A percentile compares a stretch with the other conserved stretches of the same genome.
phyloP scores from a whole-genome alignment of 2,797 vertebrate species.

The Anolis apletophallus region DNA sequence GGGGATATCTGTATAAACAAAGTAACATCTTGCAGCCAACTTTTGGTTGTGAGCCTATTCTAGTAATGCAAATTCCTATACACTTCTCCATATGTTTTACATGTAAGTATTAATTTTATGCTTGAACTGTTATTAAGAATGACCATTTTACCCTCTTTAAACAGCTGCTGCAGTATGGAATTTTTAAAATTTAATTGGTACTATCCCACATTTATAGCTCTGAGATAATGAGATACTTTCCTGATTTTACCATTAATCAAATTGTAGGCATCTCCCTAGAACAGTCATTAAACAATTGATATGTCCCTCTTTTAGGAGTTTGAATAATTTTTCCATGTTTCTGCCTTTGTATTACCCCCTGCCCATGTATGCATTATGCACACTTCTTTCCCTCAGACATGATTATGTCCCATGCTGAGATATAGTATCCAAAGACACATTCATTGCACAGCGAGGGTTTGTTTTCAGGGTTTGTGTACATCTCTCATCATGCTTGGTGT shows the following conservation, averaged over 20 bases:
- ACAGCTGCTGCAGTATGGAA: neutral
- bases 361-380: neutral
- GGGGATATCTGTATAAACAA: constrained; percentile 2
- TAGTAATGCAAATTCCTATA: constrained; percentile 14
- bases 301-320: neutral
- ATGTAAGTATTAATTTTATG: neutral
- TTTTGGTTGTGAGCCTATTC: constrained; percentile 24
- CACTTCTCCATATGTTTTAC: constrained; percentile 10
- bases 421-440: neutral
- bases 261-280: neutral
- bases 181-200: neutral
- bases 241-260: neutral
- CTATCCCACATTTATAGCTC: neutral
- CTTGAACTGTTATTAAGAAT: constrained; percentile 12
- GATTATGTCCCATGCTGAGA: neutral
- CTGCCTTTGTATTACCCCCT: neutral
- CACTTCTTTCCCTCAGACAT: neutral
- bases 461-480: neutral
- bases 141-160: neutral
- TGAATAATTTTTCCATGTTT: neutral
- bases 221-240: neutral
- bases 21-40: neutral
- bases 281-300: neutral
- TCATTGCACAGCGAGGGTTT: neutral
- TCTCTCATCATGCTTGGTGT: neutral